Base-by-base conservation (phyloP, 2,888 invertebrate species). In the Archaeoteleia sp. region DNA sequence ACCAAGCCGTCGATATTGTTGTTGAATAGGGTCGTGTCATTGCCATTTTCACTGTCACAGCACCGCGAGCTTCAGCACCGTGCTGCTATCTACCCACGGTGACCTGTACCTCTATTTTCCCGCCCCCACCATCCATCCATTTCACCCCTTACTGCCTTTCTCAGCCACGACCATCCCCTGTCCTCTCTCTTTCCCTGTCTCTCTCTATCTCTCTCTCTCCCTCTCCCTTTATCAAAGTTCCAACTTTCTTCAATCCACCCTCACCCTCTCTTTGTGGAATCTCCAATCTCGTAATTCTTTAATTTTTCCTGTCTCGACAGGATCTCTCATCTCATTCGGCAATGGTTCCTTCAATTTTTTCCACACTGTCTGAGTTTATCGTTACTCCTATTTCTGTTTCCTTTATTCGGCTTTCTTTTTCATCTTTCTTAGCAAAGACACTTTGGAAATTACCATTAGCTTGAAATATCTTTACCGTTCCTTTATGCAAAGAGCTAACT, bases 1-100 rank as follows among this genome's bases (percentile, higher is more conserved):
- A 61, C 60, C 67, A 34, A 65, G 14, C 30, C 25, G 58, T 58
- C 43, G 49, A 60, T 48, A 54, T 23, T 45, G 15, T 39, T 49
- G 45, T 43, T 40, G 57, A 54, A 58, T 37, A 55, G 34, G 39
- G 34, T 43, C 30, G 58, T 63, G 57, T 65, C 57, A 67, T 61
- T 67, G 65, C 61, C 67, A 63, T 65, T 67, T 67, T 53, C 67
- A 67, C 67, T 67, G 57, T 53, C 69, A 66, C 66, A 53, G 51
- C 20, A 48, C 32, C 15, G 43, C 48, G 49, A 61, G 49, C 40
- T 29, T 40, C 67, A 9, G 45, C 39, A 34, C 48, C 60, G 69
- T 74, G 71, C 62, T 72, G 77, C 74, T 76, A 76, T 72, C 77
- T 73, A 65, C 62, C 60, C 65, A 48, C 40, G 34, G 72, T 75